phyloP scores from a whole-genome alignment of 2,888 invertebrate genomes.

The Clepsis dumicolana region DNA sequence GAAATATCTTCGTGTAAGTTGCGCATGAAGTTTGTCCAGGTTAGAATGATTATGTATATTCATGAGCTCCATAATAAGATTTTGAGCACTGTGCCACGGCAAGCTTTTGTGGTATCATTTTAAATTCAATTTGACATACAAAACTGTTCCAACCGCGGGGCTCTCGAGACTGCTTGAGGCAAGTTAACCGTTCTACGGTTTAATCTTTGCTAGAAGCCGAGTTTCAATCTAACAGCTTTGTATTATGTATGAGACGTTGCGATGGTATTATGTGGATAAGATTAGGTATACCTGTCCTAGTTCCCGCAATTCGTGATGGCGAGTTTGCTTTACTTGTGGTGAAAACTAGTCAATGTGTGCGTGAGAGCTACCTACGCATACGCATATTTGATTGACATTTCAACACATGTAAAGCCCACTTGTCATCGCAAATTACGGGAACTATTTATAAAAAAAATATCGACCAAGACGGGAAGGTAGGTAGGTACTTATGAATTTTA shows the following conservation, averaged over 20 bases:
- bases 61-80: neutral
- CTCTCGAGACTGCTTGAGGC: neutral
- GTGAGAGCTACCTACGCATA: too few species aligned
- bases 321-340: too few species aligned
- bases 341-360: too few species aligned
- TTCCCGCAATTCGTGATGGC: too few species aligned
- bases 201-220: neutral
- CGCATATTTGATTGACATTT: too few species aligned
- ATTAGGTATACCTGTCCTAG: neutral
- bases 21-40: neutral
- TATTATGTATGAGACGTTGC: neutral
- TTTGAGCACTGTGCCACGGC: neutral
- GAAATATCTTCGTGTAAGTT: neutral
- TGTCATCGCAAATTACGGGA: too few species aligned
- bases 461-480: too few species aligned
- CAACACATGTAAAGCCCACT: too few species aligned
- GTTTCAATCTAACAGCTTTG: neutral
- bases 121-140: neutral
- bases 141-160: neutral
- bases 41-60: neutral
- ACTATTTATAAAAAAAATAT: too few species aligned
- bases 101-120: constrained; percentile 4
- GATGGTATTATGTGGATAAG: neutral
- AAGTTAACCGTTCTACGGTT: neutral
- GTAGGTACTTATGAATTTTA: too few species aligned